Conservation (phyloP, 2,888 invertebrate species). For the Ephialtes manifestator region DNA sequence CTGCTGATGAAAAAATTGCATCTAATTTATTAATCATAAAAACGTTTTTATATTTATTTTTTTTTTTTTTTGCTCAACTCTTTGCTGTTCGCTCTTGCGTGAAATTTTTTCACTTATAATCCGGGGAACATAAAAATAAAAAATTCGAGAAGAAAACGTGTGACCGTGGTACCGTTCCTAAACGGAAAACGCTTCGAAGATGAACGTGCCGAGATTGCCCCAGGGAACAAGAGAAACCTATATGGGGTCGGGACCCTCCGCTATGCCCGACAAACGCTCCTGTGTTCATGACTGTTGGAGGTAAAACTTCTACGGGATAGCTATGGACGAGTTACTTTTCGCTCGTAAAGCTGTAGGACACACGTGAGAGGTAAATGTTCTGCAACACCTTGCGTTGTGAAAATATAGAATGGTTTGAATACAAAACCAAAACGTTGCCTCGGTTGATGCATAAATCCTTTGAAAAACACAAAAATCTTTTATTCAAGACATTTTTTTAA, state of each 20-base stretch:
- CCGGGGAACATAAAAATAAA: not conserved
- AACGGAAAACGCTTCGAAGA: slow-evolving; percentile 32
- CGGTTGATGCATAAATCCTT: not conserved
- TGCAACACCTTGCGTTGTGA: not conserved
- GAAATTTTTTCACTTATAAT: not conserved
- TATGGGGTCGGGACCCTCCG: slow-evolving; percentile 14
- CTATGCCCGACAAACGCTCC: slow-evolving; percentile 19
- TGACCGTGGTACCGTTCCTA: not conserved
- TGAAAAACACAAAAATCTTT: not conserved
- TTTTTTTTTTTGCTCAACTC: not conserved
- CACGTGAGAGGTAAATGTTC: slow-evolving; percentile 21
- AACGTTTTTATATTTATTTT: not conserved
- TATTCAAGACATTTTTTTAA: too few species aligned
- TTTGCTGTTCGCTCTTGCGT: not conserved
- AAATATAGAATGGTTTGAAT: not conserved
- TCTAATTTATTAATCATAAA: not conserved
- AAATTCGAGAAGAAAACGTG: slow-evolving; percentile 14
- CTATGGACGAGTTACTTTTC: slow-evolving; percentile 28
- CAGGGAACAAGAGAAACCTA: slow-evolving; percentile 38
- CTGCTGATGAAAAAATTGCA: not conserved
- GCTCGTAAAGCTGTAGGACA: slow-evolving; percentile 31
- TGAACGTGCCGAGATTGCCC: slow-evolving; percentile 61
- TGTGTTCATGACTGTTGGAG: slow-evolving; percentile 26
- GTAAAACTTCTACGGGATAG: slow-evolving; percentile 39
- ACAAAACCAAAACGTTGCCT: not conserved